These are phyloP conservation scores for Apteryx owenii DNA, from an alignment of 2,113 vertebrate genomes.

Conservation along the genomic window DNA sequence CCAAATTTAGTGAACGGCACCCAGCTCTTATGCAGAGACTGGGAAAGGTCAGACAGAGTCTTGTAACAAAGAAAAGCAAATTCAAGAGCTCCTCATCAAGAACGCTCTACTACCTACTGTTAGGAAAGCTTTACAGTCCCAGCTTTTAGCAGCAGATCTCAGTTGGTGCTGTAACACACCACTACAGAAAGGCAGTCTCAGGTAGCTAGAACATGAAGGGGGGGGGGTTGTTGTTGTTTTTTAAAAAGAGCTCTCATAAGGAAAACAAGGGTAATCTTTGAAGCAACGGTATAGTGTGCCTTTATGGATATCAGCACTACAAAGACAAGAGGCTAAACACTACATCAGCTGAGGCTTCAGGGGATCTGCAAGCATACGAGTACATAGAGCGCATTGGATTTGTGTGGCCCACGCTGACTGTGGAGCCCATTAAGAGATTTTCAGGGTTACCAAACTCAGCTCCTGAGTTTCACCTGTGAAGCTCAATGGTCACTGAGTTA, in stretches of 20 bases:
- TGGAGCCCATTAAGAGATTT: neutral
- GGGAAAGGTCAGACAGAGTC: neutral
- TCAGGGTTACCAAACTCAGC: neutral
- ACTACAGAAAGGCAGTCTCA: neutral
- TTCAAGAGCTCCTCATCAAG: neutral
- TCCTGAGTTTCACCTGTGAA: neutral
- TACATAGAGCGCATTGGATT: fast-evolving
- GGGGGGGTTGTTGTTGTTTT: neutral
- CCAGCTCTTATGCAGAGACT: neutral
- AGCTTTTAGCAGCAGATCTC: neutral
- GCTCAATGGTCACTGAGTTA: neutral
- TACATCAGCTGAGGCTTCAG: fast-evolving
- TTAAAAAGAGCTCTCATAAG: neutral
- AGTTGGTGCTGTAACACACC: neutral
- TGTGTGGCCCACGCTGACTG: fast-evolving
- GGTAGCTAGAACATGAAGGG: neutral
- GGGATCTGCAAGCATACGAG: fast-evolving
- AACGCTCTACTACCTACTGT: neutral
- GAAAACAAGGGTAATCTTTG: neutral
- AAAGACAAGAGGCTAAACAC: neutral
- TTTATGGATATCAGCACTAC: neutral
- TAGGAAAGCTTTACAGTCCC: neutral
- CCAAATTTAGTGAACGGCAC: neutral
- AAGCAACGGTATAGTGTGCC: neutral
- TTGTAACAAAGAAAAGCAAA: neutral